These are phyloP conservation scores for Pithys albifrons DNA, from an alignment of 2,113 vertebrate species.

Conservation along the genomic window DNA sequence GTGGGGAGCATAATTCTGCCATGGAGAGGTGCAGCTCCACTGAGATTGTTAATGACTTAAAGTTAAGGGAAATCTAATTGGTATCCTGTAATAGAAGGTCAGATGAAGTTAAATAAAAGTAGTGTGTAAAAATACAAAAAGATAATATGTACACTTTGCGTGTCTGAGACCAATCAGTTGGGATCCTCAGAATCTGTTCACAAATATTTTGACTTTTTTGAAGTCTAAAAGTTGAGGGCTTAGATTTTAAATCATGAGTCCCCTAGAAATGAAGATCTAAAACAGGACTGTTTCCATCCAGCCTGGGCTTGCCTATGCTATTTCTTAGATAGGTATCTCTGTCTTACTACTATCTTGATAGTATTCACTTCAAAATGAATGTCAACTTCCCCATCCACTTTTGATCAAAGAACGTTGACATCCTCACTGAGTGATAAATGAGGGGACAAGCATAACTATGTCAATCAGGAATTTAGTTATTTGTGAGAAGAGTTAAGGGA, in stretches of 20 bases:
- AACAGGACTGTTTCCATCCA: background rate
- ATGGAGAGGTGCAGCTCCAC: background rate
- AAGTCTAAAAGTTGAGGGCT: background rate
- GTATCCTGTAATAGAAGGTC: background rate
- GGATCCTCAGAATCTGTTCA: background rate
- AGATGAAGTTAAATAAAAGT: background rate
- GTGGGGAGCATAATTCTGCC: background rate
- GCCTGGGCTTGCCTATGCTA: background rate
- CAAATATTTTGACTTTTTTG: background rate
- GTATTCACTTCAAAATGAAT: background rate
- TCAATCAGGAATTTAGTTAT: background rate
- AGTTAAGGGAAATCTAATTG: background rate
- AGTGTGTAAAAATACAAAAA: background rate
- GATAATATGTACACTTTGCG: background rate
- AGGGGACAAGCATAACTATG: rapidly evolving
- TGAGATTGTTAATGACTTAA: background rate
- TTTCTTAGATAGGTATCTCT: background rate
- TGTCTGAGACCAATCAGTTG: background rate
- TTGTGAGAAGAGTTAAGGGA: background rate
- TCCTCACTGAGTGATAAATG: background rate
- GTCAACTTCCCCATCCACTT: background rate
- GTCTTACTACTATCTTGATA: background rate
- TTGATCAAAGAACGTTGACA: background rate
- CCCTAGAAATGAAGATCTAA: background rate
- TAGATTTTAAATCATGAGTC: background rate